Conservation (phyloP, 2,797 vertebrate species). For the Antennarius maculatus region DNA sequence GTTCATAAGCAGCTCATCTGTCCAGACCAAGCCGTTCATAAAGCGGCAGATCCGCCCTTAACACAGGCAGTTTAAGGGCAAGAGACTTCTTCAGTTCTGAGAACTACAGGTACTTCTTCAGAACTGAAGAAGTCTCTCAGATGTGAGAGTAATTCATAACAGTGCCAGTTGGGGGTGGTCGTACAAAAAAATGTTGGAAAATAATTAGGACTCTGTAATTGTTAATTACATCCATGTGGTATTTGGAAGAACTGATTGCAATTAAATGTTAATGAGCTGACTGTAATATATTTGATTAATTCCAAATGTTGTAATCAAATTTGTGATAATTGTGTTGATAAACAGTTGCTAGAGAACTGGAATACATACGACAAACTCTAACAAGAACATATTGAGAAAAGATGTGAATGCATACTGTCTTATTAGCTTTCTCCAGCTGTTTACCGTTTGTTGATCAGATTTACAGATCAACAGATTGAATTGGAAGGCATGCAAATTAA, state of each 20-base stretch:
- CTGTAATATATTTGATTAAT: conserved; percentile 19
- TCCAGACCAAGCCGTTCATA: too few species aligned
- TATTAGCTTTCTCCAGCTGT: neutral
- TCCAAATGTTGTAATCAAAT: conserved; percentile 23
- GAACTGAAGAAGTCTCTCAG: too few species aligned
- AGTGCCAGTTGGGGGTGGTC: neutral
- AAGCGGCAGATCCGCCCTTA: too few species aligned
- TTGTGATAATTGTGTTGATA: neutral
- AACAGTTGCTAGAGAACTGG: conserved; percentile 3
- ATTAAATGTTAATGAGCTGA: conserved; percentile 25
- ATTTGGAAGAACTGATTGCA: conserved; percentile 5
- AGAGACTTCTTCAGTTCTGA: too few species aligned
- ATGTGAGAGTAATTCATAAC: neutral
- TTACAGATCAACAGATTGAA: conserved; percentile 27
- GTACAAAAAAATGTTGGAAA: neutral
- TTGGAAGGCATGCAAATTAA: conserved; percentile 15
- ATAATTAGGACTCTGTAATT: neutral
- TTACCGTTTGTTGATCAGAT: conserved; percentile 14
- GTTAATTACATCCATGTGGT: conserved; percentile 1
- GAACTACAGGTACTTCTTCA: too few species aligned
- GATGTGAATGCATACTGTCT: too few species aligned
- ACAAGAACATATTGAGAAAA: neutral
- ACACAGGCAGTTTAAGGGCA: too few species aligned
- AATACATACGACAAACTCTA: conserved; percentile 1
- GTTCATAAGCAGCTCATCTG: too few species aligned